phyloP scores from a whole-genome alignment of 2,113 vertebrate species.

The Glareola pratincola region DNA sequence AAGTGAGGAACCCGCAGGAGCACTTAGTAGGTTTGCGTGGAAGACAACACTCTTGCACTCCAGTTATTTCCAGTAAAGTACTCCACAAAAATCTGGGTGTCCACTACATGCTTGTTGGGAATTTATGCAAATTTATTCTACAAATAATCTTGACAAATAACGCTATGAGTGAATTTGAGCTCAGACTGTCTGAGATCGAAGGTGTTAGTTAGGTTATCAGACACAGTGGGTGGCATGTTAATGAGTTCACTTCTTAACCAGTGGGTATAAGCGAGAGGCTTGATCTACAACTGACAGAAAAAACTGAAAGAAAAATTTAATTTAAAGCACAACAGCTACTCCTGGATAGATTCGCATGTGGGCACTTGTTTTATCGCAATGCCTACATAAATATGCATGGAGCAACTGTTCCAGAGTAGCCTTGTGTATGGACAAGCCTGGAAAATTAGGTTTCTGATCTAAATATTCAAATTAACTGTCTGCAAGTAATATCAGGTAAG shows the following conservation, averaged over 20 bases:
- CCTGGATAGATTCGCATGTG: background rate
- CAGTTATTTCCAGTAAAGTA: background rate
- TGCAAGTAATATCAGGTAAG: background rate
- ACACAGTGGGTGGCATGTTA: conserved; percentile 52
- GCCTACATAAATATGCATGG: conserved; percentile 9
- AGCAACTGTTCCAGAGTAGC: background rate
- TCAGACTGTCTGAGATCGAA: conserved; percentile 36
- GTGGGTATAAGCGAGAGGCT: conserved; percentile 1
- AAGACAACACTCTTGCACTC: background rate
- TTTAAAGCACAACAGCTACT: conserved; percentile 32
- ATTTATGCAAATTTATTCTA: conserved; percentile 32
- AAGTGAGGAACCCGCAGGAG: background rate
- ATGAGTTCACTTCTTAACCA: conserved; percentile 28
- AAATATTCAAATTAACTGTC: background rate
- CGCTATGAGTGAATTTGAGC: conserved; percentile 1
- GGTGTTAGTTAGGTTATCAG: conserved; percentile 49
- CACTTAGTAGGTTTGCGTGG: background rate
- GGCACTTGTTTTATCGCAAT: background rate
- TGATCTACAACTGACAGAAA: conserved; percentile 48
- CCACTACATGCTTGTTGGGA: background rate
- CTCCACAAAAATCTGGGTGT: background rate
- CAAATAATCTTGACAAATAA: conserved; percentile 38
- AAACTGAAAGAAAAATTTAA: conserved; percentile 12
- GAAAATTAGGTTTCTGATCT: background rate
- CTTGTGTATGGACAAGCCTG: background rate